A percentile compares a stretch with the other conserved stretches of the same genome.
Conservation (phyloP, 2,113 vertebrate species). For the Sylvietta virens region DNA sequence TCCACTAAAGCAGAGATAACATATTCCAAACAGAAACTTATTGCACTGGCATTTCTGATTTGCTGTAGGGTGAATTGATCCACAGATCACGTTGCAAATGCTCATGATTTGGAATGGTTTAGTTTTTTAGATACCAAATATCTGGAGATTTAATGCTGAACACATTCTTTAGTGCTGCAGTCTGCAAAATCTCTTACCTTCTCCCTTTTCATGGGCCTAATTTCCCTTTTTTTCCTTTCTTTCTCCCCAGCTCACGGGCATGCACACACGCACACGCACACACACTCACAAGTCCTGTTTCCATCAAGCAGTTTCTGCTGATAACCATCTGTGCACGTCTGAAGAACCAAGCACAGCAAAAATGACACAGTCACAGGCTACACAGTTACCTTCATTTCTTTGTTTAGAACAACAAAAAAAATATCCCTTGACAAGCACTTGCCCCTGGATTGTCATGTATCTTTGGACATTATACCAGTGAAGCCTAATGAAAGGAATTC, state of each 20-base stretch:
- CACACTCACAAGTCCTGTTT: neutral
- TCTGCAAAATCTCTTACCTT: conserved; percentile 6
- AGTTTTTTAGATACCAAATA: conserved; percentile 1
- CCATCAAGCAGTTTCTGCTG: neutral
- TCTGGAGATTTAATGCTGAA: conserved; percentile 30
- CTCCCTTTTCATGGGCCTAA: neutral
- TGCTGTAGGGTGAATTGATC: conserved; percentile 3
- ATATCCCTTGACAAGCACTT: neutral
- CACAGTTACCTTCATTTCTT: neutral
- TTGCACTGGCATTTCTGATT: neutral
- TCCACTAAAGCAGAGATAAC: conserved; percentile 17
- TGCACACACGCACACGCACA: accelerated
- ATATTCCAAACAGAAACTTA: conserved; percentile 31
- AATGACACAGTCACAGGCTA: neutral
- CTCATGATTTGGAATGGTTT: conserved; percentile 27
- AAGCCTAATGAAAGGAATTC: neutral
- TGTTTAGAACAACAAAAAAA: neutral
- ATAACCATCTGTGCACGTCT: neutral
- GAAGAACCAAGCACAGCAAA: neutral
- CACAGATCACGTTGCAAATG: conserved; percentile 2
- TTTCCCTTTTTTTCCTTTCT: neutral
- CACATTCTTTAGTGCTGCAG: neutral
- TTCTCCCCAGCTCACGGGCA: neutral
- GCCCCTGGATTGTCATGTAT: neutral
- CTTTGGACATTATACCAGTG: neutral